These are phyloP conservation scores for Xestia sexstrigata DNA, from an alignment of 2,888 invertebrate species.

Conservation along the genomic window DNA sequence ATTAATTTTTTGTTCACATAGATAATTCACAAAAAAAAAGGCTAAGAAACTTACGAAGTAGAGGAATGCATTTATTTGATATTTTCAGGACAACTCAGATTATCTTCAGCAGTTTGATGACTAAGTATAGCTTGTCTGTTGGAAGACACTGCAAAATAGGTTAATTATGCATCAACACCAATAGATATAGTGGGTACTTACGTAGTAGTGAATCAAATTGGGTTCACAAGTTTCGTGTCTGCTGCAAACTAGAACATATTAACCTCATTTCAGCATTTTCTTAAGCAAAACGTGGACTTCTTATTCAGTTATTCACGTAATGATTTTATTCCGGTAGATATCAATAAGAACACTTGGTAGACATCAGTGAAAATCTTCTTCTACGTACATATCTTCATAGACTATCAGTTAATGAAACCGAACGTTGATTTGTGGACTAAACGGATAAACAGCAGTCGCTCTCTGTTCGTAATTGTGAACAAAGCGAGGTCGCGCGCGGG, in stretches of 20 bases:
- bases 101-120: conserved; percentile 9
- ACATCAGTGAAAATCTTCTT: conserved; percentile 12
- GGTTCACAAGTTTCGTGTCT: conserved; percentile 70
- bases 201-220: conserved; percentile 76
- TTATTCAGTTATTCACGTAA: conserved; percentile 23
- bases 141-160: conserved; percentile 35
- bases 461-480: conserved; percentile 68
- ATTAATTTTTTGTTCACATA: neutral
- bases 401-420: conserved; percentile 21
- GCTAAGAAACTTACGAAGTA: conserved; percentile 7
- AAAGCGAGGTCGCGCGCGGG: conserved; percentile 82
- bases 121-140: conserved; percentile 2
- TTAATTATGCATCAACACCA: conserved; percentile 48
- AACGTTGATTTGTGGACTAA: conserved; percentile 46
- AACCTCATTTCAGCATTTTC: conserved; percentile 71
- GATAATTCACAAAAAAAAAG: neutral
- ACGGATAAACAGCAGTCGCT: conserved; percentile 63
- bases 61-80: conserved; percentile 12
- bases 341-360: conserved; percentile 3
- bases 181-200: conserved; percentile 73
- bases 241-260: conserved; percentile 75
- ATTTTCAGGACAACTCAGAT: conserved; percentile 8
- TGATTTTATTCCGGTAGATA: conserved; percentile 15
- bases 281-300: conserved; percentile 28
- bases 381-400: conserved; percentile 3